Evolutionary conservation across 2,797 vertebrate species (phyloP).

Genomic region (Poecilia wingei): DNA sequence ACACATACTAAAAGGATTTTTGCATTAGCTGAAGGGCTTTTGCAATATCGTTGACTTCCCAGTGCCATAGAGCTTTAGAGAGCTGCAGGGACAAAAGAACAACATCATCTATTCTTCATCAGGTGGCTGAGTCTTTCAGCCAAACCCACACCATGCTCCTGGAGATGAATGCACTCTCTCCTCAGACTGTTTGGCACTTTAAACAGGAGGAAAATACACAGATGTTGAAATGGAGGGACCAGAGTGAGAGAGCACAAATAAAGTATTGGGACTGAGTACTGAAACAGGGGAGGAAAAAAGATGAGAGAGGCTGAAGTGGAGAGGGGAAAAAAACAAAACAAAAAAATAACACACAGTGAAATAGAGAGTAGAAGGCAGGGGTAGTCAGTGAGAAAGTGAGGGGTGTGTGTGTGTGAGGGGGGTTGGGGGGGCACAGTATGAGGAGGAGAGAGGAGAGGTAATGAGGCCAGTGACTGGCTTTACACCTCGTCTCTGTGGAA

Average conservation of each 20-base stretch:
- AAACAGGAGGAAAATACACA: conserved; percentile 46
- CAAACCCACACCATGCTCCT: conserved; percentile 38
- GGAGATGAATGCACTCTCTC: conserved; percentile 49
- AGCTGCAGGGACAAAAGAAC: conserved; percentile 42
- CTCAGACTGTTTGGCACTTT: conserved; percentile 46
- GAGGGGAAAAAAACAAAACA: conserved; percentile 24
- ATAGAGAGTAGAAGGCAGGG: conserved; percentile 49
- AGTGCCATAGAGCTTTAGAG: conserved; percentile 30
- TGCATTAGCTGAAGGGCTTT: conserved; percentile 13
- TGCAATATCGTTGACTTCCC: conserved; percentile 27
- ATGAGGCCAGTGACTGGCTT: conserved; percentile 85
- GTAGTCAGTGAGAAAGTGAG: conserved; percentile 33
- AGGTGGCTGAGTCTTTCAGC: conserved; percentile 47
- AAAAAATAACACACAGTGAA: conserved; percentile 24
- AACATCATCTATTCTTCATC: conserved; percentile 63
- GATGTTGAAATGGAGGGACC: conserved; percentile 45
- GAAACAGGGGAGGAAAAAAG: conserved; percentile 44
- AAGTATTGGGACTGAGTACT: conserved; percentile 35
- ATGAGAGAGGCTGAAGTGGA: conserved; percentile 57
- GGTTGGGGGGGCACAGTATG: neutral
- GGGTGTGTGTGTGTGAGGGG: too few relatives aligned
- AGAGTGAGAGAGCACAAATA: conserved; percentile 45
- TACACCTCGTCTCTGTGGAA: conserved; percentile 83
- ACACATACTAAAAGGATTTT: conserved; percentile 9
- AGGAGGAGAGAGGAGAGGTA: conserved; percentile 75